These are phyloP conservation scores for Hypolimnas misippus DNA, from an alignment of 2,888 invertebrate genomes.

Conservation along the genomic window DNA sequence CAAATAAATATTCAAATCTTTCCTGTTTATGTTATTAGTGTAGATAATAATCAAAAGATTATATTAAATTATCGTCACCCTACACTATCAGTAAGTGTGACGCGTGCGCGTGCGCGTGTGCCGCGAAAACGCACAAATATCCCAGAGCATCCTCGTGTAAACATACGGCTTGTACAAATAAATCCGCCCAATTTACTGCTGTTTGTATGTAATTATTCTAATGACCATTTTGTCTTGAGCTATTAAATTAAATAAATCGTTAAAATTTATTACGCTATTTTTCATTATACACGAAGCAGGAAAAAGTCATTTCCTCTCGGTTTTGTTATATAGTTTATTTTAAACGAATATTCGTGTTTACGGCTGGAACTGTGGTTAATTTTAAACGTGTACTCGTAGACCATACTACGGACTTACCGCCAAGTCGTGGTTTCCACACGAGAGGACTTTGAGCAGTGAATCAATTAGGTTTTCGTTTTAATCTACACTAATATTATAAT, in stretches of 20 bases:
- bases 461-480: too few relatives aligned
- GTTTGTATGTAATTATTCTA: constrained; percentile 24
- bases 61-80: constrained; percentile 17
- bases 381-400: too few relatives aligned
- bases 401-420: too few relatives aligned
- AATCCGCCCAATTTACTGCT: constrained; percentile 35
- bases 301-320: not conserved
- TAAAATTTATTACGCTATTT: not conserved
- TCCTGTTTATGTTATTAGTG: too few relatives aligned
- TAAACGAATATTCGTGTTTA: not conserved
- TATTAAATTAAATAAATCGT: constrained; percentile 12
- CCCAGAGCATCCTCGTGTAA: constrained; percentile 22
- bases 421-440: too few relatives aligned
- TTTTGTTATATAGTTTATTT: not conserved
- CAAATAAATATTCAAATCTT: too few relatives aligned
- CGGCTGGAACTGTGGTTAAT: not conserved
- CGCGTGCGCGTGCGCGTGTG: constrained; percentile 23
- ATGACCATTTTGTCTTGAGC: constrained; percentile 13
- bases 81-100: constrained; percentile 27
- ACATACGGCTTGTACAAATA: constrained; percentile 34
- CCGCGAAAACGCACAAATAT: constrained; percentile 26
- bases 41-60: not conserved
- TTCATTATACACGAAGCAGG: not conserved
- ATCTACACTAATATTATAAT: too few relatives aligned
- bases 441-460: too few relatives aligned